Evolutionary conservation across 1,140 invertebrate genomes (phyloP).

Genomic region (Temnothorax longispinosus): DNA sequence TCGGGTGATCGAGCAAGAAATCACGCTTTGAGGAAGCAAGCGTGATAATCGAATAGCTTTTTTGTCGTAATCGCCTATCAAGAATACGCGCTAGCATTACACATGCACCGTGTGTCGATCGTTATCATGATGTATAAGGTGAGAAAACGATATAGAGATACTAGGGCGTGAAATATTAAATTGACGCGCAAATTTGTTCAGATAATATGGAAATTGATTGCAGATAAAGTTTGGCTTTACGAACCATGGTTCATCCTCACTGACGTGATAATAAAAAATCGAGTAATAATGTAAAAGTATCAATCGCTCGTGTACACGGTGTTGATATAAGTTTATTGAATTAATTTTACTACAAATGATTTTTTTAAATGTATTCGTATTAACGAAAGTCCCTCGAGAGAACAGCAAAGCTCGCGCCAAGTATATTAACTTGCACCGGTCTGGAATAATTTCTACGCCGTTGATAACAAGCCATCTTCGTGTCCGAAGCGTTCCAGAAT

Average conservation of each 20-base stretch:
- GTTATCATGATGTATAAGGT: slow-evolving; percentile 46
- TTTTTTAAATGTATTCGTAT: background rate
- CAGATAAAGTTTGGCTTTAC: slow-evolving; percentile 22
- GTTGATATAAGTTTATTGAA: background rate
- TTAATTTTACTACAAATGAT: background rate
- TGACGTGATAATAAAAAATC: slow-evolving; percentile 8
- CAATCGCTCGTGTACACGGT: no score
- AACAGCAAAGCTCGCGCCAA: background rate
- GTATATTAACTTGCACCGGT: background rate
- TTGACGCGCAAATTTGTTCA: slow-evolving; percentile 35
- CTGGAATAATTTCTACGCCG: slow-evolving; percentile 1
- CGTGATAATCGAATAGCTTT: slow-evolving; percentile 48
- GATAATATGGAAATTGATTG: slow-evolving; percentile 31
- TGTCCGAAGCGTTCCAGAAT: slow-evolving; percentile 24
- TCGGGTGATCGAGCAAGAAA: slow-evolving; percentile 58
- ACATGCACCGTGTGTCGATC: slow-evolving; percentile 44
- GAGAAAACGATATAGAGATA: slow-evolving; percentile 49
- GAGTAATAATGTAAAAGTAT: no score
- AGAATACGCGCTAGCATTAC: slow-evolving; percentile 33
- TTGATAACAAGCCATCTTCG: slow-evolving; percentile 28
- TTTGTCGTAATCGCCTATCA: slow-evolving; percentile 38
- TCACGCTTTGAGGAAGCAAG: slow-evolving; percentile 38
- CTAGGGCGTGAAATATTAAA: slow-evolving; percentile 52
- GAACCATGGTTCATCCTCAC: background rate
- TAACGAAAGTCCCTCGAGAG: background rate